Evolutionary conservation across 2,113 vertebrate species (phyloP).

Genomic region (Sander lucioperca): DNA sequence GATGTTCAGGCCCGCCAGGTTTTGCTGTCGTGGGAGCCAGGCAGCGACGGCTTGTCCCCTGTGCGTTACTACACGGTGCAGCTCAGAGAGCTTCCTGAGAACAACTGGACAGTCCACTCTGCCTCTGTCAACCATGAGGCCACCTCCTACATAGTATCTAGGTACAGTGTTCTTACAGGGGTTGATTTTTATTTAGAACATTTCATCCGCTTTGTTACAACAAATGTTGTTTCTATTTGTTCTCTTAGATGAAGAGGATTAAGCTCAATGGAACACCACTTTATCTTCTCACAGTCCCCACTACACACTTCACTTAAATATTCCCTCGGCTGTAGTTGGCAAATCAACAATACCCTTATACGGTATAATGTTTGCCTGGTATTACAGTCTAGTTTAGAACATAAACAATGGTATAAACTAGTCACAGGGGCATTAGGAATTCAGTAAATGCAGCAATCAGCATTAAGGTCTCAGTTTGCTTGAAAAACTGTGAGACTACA

Average conservation of each 20-base stretch:
- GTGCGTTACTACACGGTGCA: constrained; percentile 97
- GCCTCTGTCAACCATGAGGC: constrained; percentile 90
- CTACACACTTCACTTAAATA: constrained; percentile 13
- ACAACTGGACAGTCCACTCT: constrained; percentile 90
- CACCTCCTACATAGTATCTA: constrained; percentile 89
- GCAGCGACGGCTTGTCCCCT: constrained; percentile 95
- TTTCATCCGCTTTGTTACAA: background rate
- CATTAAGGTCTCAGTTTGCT: background rate
- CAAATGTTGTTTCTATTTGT: background rate
- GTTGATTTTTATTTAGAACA: background rate
- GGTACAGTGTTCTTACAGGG: constrained; percentile 79
- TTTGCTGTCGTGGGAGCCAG: constrained; percentile 94
- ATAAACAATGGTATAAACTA: constrained; percentile 4
- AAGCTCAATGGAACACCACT: constrained; percentile 2
- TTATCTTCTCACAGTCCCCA: background rate
- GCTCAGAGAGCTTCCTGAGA: constrained; percentile 90
- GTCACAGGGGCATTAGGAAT: background rate
- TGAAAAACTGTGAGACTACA: background rate
- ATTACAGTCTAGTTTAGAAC: background rate
- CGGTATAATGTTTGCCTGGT: background rate
- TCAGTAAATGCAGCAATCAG: background rate
- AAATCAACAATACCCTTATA: constrained; percentile 9
- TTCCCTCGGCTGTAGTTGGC: background rate
- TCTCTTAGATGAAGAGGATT: background rate
- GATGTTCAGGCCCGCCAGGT: constrained; percentile 88